Evolutionary conservation across 2,797 vertebrate species (phyloP), one percentile per base, ranked within the genome.

Genomic region (Pseudopleuronectes americanus): DNA sequence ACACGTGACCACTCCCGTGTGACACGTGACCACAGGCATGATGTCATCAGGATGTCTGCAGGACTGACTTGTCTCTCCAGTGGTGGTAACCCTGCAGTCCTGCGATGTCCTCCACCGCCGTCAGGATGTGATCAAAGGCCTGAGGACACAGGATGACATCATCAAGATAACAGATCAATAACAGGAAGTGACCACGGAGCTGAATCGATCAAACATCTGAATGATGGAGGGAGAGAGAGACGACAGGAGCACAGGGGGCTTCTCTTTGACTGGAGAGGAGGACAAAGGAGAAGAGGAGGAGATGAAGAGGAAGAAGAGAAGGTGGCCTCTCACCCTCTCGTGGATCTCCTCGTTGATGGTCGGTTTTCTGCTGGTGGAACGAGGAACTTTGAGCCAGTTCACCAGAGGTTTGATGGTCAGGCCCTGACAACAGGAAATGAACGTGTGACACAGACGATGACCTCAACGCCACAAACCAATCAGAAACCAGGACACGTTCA

Each of bases 101-200:
- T 60, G 97, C 97, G 0, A 99, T 96, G 93, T 99, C 97, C 89
- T 99, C 97, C 86, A 99, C 96, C 0, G 97, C 97, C 55, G 97
- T 95, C 93, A 99, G 92, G 89, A 97, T 97, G 92, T 99, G 97
- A 83, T 99, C 97, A 84, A 99, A 99, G 49, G 96, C 96, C 97
- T 94, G 77, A n/a, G 47, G 19, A 14, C 47, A 48, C 47, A 10
- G 47, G 47, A 48, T 48, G 47, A 48, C n/a, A 48, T 48, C 47
- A 48, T 48, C 47, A 43, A 43, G 17, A 3, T 48, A 8, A 3
- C 13, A 48, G n/a, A 48, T 48, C 47, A 48, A 47, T n/a, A 8
- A 19, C 45, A 47, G 45, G 45, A n/a, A 19, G 45, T 47, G 19
- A 43, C 41, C 12, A 43, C 41, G 2, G 41, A 43, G 41, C 14